Conservation (phyloP, 2,797 vertebrate genomes). For the Oreochromis grahami region DNA sequence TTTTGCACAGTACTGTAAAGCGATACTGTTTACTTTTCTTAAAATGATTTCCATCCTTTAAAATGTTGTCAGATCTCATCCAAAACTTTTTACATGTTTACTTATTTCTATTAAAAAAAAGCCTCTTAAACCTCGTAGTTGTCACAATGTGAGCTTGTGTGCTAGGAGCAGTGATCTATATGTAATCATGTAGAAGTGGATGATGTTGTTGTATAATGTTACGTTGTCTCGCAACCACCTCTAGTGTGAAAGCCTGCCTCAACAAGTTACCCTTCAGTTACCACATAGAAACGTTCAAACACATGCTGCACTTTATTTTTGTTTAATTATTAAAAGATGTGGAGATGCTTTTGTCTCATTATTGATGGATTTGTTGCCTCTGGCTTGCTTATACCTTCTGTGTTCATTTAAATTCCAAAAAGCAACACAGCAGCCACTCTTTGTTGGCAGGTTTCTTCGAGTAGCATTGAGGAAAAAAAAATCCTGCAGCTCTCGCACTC, state of each 20-base stretch:
- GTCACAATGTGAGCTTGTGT: neutral
- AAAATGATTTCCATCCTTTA: neutral
- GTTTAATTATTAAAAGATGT: neutral
- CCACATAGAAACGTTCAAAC: neutral
- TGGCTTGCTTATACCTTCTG: neutral
- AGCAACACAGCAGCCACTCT: neutral
- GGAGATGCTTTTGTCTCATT: neutral
- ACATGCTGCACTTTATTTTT: neutral
- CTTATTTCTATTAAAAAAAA: neutral
- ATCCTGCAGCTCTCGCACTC: neutral
- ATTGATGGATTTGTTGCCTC: neutral
- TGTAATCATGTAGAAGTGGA: neutral
- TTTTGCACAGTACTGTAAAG: no score
- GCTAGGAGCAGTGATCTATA: neutral
- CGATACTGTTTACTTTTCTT: neutral
- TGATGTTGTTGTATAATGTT: neutral
- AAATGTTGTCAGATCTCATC: neutral
- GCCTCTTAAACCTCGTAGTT: neutral
- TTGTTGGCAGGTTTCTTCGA: neutral
- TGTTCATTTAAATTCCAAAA: neutral
- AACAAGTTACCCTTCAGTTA: neutral
- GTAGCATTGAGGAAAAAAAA: neutral
- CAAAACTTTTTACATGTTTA: neutral
- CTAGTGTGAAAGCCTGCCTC: neutral
- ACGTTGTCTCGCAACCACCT: neutral